Conservation (phyloP, 2,888 invertebrate genomes). For the Copidosoma aretas region DNA sequence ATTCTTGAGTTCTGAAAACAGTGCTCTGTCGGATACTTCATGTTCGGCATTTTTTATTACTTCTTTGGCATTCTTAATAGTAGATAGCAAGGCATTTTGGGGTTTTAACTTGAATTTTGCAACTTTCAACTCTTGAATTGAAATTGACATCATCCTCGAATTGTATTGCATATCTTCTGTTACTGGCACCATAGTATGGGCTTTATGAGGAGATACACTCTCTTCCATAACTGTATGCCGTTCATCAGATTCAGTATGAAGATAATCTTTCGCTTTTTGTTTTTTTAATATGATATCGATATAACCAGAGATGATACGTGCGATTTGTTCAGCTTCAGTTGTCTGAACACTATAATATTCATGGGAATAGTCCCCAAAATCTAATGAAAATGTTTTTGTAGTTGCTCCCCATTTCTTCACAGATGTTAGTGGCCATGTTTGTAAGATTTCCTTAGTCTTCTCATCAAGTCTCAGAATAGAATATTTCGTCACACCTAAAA, state of each 20-base stretch:
- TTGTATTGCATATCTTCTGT: no score
- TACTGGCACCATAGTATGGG: no score
- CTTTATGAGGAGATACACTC: constrained; percentile 81
- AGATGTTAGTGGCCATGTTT: constrained; percentile 97
- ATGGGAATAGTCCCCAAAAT: constrained; percentile 99
- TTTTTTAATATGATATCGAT: constrained; percentile 99
- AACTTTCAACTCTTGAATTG: constrained; percentile 78
- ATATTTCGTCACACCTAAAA: constrained; percentile 98
- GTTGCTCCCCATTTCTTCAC: constrained; percentile 98
- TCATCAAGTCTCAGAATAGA: constrained; percentile 96
- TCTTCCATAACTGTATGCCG: constrained; percentile 98
- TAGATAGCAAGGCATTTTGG: constrained; percentile 89
- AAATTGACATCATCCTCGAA: no score
- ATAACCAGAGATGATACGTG: constrained; percentile 97
- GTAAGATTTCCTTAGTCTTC: constrained; percentile 95
- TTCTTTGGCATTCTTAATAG: constrained; percentile 88
- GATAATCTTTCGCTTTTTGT: constrained; percentile 93
- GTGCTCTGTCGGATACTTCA: constrained; percentile 71
- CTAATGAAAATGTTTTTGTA: constrained; percentile 97
- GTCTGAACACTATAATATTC: constrained; percentile 99
- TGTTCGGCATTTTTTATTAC: constrained; percentile 87
- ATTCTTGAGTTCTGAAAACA: constrained; percentile 77
- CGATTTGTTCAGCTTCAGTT: constrained; percentile 97
- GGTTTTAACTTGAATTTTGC: constrained; percentile 88
- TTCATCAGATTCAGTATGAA: constrained; percentile 98